A percentile compares a stretch with the other conserved stretches of the same genome.
Conservation (phyloP, 2,113 vertebrate species). For the Tapirus terrestris region DNA sequence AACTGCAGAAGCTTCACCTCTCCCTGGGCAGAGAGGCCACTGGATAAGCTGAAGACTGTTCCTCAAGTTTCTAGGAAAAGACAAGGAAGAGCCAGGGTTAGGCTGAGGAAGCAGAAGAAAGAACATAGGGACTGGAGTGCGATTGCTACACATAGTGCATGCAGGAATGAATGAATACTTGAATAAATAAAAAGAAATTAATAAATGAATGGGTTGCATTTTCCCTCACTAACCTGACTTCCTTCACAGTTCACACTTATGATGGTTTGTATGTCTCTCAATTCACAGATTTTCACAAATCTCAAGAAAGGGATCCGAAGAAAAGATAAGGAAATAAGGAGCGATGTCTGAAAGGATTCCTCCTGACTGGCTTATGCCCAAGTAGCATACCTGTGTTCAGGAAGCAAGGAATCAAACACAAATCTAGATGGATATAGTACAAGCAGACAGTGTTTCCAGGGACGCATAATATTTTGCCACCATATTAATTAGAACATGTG, state of each 20-base stretch:
- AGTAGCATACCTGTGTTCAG: neutral
- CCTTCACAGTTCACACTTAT: neutral
- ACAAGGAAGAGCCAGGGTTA: neutral
- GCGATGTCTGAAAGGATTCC: neutral
- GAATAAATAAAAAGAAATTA: neutral
- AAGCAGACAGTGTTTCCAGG: neutral
- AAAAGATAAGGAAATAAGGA: neutral
- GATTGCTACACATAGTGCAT: neutral
- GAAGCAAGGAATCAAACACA: neutral
- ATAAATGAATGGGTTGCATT: neutral
- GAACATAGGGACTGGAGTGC: neutral
- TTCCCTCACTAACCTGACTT: neutral
- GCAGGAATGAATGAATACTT: neutral
- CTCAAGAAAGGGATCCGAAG: neutral
- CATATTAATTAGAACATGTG: neutral
- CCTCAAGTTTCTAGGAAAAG: neutral
- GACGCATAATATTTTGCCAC: neutral
- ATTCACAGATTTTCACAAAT: neutral
- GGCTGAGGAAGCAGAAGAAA: neutral
- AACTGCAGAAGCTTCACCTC: neutral
- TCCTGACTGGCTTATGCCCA: neutral
- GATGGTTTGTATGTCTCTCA: neutral
- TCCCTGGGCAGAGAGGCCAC: neutral
- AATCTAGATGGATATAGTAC: neutral
- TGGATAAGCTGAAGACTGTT: neutral